Base-by-base conservation (phyloP, 2,888 invertebrate species). In the Lordiphosa fenestrarum region DNA sequence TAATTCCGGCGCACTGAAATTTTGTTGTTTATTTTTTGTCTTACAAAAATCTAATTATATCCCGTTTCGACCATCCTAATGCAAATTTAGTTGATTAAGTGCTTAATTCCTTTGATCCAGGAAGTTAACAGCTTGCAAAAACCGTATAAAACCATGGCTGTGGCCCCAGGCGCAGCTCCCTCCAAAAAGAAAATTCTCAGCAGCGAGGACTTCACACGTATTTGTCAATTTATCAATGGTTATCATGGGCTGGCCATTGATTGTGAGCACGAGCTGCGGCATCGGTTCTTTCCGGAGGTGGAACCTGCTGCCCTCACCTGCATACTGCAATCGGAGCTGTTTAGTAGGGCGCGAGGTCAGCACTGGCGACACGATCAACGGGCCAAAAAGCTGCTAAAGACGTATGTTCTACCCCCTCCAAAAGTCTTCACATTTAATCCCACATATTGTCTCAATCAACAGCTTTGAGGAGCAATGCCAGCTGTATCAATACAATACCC, bases 261-360 rank as follows among this genome's bases (percentile, higher is more conserved):
- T 84, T 92, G 93, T 71, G 92, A 93, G 86, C 89, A 91, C 77
- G 91, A 92, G 72, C 80, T 94, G 38, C 89, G 90, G 63, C 88
- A 90, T 60, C 91, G 91, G 64, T 53, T 60, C 7, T 94, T 92
- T 84, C 90, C 90, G 55, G 88, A 91, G 41, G 87, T 94, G 52
- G 91, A 92, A 46, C 86, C 91, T 41, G 88, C 91, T 50, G 93
- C 95, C 0, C 78, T 95, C 36, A 92, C 92, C 52, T 94, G 95
- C 85, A 95, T 96, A 71, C 87, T 94, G 56, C 92, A 92, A 23
- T 90, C 92, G 41, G 92, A 94, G 74, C 91, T 93, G 42, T 92
- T 93, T 83, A 91, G 92, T 73, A 91, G 91, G 59, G 92, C 93
- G 91, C 94, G 93, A 85, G 88, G 89, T 9, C 92, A 90, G 60